Percentiles rank a stretch among this genome's conserved stretches.
Evolutionary conservation across 1,140 invertebrate genomes (phyloP).

Genomic region (Drosophila hydei): DNA sequence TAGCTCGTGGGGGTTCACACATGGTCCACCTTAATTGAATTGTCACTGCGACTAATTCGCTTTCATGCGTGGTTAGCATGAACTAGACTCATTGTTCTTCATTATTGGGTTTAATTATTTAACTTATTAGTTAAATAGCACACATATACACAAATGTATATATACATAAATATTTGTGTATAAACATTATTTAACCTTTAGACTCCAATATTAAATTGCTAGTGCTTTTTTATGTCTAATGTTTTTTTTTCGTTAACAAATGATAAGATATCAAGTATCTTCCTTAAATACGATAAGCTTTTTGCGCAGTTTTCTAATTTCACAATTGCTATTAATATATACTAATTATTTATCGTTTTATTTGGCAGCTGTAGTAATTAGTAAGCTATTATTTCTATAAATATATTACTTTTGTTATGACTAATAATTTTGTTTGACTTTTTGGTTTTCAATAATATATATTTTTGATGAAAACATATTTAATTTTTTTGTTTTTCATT

Average conservation of each 20-base stretch:
- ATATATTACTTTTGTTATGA: too few species aligned
- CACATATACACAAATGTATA: neutral
- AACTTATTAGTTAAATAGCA: neutral
- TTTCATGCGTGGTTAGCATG: constrained; percentile 14
- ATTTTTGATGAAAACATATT: neutral
- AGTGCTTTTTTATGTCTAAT: constrained; percentile 1
- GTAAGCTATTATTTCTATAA: too few species aligned
- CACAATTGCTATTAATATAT: neutral
- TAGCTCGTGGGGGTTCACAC: constrained; percentile 1
- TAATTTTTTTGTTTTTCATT: too few species aligned
- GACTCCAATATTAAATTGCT: neutral
- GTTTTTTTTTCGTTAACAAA: neutral
- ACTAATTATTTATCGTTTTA: too few species aligned
- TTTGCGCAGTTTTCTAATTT: neutral
- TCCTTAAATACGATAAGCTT: neutral
- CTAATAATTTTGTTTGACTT: too few species aligned
- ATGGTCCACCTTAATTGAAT: constrained; percentile 35
- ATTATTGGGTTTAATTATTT: constrained; percentile 19
- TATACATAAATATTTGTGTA: neutral
- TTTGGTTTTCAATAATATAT: too few species aligned
- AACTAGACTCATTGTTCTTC: constrained; percentile 5
- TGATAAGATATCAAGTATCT: constrained; percentile 28
- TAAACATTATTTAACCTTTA: neutral
- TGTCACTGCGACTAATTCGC: constrained; percentile 31
- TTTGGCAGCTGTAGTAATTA: too few species aligned